Evolutionary conservation across 2,888 invertebrate genomes (phyloP).

Genomic region (Cenopis cana): DNA sequence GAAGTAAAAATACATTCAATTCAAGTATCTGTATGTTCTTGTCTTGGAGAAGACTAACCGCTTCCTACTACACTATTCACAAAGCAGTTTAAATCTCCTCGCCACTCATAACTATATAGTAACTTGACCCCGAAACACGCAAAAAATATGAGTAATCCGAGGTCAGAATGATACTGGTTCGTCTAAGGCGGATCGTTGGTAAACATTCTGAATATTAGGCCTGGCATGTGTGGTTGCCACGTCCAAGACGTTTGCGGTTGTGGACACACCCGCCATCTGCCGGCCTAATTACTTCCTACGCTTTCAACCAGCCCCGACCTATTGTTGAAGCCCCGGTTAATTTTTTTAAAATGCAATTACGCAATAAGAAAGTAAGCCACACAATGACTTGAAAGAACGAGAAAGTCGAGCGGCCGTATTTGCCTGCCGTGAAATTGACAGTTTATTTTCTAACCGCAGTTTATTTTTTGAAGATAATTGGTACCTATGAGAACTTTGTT

Average conservation of each 20-base stretch:
- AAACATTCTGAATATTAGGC: background rate
- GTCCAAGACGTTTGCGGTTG: conserved; percentile 53
- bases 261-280: conserved; percentile 71
- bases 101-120: background rate
- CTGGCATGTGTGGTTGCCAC: conserved; percentile 36
- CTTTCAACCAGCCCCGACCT: conserved; percentile 60
- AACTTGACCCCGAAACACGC: background rate
- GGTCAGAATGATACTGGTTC: background rate
- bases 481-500: conserved; percentile 44
- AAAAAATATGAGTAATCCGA: background rate
- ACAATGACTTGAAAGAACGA: conserved; percentile 62
- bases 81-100: background rate
- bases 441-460: conserved; percentile 69
- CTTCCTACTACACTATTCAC: conserved; percentile 5
- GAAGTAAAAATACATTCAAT: conserved; percentile 7
- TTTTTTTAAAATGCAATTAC: conserved; percentile 74
- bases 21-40: background rate
- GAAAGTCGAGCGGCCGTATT: conserved; percentile 71
- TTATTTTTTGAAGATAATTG: conserved; percentile 58
- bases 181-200: background rate
- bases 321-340: conserved; percentile 50
- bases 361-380: conserved; percentile 75
- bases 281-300: conserved; percentile 77
- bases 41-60: background rate
- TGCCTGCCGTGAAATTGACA: conserved; percentile 75